Percentiles rank a stretch among this genome's conserved stretches.
Evolutionary conservation across 2,113 vertebrate genomes (phyloP).

Genomic region (Ranitomeya variabilis): DNA sequence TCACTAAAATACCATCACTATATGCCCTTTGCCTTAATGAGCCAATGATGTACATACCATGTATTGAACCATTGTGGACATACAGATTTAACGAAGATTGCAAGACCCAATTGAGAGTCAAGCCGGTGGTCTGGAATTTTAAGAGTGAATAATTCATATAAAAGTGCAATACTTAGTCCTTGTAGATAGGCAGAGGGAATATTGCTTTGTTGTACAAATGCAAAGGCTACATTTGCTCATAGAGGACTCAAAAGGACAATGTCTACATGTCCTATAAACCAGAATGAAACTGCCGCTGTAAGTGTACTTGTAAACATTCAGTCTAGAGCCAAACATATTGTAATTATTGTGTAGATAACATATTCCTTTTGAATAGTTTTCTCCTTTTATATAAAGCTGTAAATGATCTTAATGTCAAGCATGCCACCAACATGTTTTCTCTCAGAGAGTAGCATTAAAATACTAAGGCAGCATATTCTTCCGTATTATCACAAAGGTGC

Average conservation of each 20-base stretch:
- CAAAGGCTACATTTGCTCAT: neutral
- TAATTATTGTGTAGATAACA: neutral
- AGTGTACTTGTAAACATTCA: neutral
- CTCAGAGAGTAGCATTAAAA: neutral
- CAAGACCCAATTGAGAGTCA: neutral
- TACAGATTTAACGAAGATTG: neutral
- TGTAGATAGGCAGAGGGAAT: neutral
- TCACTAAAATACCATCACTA: neutral
- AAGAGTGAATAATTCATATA: neutral
- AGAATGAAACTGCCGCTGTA: neutral
- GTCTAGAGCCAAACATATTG: neutral
- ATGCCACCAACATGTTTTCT: neutral
- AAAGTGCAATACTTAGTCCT: neutral
- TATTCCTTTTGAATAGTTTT: neutral
- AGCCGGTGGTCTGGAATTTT: too few relatives aligned
- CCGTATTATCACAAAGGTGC: too few relatives aligned
- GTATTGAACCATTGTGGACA: neutral
- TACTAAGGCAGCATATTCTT: too few relatives aligned
- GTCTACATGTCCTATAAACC: neutral
- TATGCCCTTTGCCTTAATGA: neutral
- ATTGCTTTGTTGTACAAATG: neutral
- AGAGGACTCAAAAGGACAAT: neutral
- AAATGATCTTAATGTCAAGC: neutral
- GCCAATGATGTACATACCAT: neutral
- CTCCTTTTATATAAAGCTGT: neutral